Base-by-base conservation (phyloP, 1,140 invertebrate genomes). In the Drosophila ananassae region DNA sequence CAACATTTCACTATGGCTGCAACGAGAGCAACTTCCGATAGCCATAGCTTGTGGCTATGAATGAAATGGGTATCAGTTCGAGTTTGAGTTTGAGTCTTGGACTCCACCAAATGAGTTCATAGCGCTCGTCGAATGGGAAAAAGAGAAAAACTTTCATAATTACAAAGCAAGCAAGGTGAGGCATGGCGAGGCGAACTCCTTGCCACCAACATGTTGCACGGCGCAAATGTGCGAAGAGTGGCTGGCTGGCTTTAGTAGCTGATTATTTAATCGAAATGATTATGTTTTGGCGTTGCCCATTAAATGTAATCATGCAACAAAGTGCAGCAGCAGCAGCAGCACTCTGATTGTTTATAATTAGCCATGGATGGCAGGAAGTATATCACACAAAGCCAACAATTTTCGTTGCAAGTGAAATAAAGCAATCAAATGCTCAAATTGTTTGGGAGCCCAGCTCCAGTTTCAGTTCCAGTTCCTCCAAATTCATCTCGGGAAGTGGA, bases 241-340 rank as follows among this genome's bases (percentile, higher is more conserved):
- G 39, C 53, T 55, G 58, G 47, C 50, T 63, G 58, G 41, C 79
- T 78, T 67, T 51, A 77, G 74, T 77, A 82, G 74, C 78, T 85
- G 83, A 87, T 85, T 85, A 85, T 85, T 82, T 87, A 85, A 85
- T 85, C 78, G 78, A 85, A 85, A 85, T 87, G 64, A 85, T 85
- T 87, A 87, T 85, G 82, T 73, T 85, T 85, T 67, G 73, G 75
- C 71, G 72, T 82, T 74, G 66, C 39, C 71, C 66, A 85, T 85
- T 87, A 85, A 78, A 78, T 81, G 61, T 76, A 87, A 85, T 84
- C 81, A 85, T 77, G 63, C 57, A 66, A 68, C 67, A 71, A 59
- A 79, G 46, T 64, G 48, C 52, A 53, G 9, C 59, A 34, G 39
- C 62, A 61, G 30, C 63, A 58, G 58, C 44, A 25, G 17, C 79